phyloP scores from a whole-genome alignment of 2,797 vertebrate species.

The Macropus fuliginosus region DNA sequence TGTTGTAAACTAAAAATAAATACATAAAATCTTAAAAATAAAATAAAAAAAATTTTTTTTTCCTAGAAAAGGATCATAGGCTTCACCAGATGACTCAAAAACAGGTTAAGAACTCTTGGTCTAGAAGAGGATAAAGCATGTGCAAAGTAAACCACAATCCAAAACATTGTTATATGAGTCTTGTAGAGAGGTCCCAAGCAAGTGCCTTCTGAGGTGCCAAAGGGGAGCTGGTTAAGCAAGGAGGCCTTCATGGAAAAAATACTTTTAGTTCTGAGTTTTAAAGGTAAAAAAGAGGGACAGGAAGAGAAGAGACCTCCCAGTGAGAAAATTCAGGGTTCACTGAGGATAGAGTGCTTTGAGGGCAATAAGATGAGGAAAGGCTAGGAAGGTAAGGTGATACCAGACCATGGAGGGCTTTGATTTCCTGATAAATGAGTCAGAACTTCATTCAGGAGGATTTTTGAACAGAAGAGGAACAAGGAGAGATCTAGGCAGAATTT shows the following conservation, averaged over 20 bases:
- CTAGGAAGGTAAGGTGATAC: not conserved
- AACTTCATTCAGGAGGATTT: not conserved
- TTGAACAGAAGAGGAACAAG: not conserved
- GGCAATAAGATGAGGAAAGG: not conserved
- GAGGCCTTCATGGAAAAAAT: not conserved
- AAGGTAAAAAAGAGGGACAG: not conserved
- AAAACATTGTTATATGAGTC: not conserved
- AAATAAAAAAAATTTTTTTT: too few relatives aligned
- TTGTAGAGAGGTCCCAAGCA: not conserved
- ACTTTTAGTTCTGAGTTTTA: not conserved
- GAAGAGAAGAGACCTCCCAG: not conserved
- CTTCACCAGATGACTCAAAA: not conserved
- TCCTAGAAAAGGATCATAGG: not conserved
- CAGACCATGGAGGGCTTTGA: not conserved
- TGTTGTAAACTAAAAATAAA: too few relatives aligned
- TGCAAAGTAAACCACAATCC: not conserved
- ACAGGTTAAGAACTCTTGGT: not conserved
- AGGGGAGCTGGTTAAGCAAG: not conserved
- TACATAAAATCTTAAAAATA: too few relatives aligned
- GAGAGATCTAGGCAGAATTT: not conserved
- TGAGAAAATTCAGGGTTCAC: not conserved
- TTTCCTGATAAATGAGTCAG: not conserved
- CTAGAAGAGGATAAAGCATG: not conserved
- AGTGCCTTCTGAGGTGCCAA: not conserved
- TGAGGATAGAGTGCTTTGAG: not conserved